phyloP scores from a whole-genome alignment of 2,113 vertebrate genomes.

The Nicator chloris region DNA sequence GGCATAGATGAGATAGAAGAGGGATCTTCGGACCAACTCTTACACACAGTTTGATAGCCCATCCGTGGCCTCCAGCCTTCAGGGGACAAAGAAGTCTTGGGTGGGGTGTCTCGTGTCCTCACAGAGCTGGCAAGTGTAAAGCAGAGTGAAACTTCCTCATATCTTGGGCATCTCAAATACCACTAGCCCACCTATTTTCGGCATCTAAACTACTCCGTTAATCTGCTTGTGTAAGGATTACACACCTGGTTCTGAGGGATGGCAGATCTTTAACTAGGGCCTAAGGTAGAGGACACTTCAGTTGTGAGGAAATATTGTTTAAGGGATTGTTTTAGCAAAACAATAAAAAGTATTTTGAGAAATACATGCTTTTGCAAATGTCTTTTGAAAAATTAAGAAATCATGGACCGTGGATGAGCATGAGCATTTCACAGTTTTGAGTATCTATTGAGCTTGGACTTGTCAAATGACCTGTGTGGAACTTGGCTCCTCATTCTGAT shows the following conservation, averaged over 20 bases:
- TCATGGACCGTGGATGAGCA: background rate
- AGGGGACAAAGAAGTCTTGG: background rate
- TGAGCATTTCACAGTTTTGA: background rate
- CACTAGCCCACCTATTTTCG: background rate
- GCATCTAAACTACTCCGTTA: background rate
- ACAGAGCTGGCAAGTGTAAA: background rate
- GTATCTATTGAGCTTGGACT: background rate
- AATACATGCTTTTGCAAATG: background rate
- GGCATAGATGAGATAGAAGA: too few species aligned
- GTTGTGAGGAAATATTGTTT: background rate
- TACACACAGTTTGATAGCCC: background rate
- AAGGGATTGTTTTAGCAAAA: background rate
- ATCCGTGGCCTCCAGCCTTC: background rate
- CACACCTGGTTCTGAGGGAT: background rate
- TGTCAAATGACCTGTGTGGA: background rate
- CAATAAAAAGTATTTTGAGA: background rate
- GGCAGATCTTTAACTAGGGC: background rate
- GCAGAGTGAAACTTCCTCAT: background rate
- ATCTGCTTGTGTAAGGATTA: background rate
- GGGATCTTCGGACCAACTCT: too few species aligned
- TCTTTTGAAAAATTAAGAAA: background rate
- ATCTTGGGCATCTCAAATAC: background rate
- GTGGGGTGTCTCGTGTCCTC: fast-evolving
- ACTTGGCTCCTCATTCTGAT: background rate
- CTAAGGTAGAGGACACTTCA: background rate